These are phyloP conservation scores for Mycalesis mineus DNA, from an alignment of 2,888 invertebrate genomes.

Conservation along the genomic window DNA sequence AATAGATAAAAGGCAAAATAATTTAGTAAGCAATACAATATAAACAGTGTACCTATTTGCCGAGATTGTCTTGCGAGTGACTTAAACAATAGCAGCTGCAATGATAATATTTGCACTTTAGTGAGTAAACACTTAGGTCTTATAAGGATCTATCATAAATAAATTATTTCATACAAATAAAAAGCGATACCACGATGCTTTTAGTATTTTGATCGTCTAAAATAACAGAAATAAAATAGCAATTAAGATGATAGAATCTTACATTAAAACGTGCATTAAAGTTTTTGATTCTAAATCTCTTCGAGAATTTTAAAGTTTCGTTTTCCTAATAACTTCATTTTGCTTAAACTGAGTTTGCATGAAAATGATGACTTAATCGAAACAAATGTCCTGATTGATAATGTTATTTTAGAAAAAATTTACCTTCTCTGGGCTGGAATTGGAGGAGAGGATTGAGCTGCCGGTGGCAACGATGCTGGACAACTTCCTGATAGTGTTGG, in stretches of 20 bases:
- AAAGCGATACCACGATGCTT: no score
- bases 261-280: no score
- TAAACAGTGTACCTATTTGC: constrained; percentile 72
- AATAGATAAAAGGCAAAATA: constrained; percentile 22
- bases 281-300: no score
- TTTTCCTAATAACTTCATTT: no score
- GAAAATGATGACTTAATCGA: no score
- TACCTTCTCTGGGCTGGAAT: constrained; percentile 75
- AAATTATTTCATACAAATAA: constrained; percentile 4
- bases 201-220: no score
- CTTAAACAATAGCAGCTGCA: constrained; percentile 78
- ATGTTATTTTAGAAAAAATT: not conserved
- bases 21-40: constrained; percentile 59
- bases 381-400: no score
- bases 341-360: no score
- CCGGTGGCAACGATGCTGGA: constrained; percentile 65
- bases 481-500: constrained; percentile 63
- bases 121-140: constrained; percentile 42
- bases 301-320: no score
- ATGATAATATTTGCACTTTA: constrained; percentile 60
- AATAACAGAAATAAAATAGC: no score
- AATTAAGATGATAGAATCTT: no score
- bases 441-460: constrained; percentile 60
- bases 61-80: constrained; percentile 72
- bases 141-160: constrained; percentile 15